These are phyloP conservation scores for Choristoneura fumiferana DNA, from an alignment of 1,140 invertebrate species.

Conservation along the genomic window DNA sequence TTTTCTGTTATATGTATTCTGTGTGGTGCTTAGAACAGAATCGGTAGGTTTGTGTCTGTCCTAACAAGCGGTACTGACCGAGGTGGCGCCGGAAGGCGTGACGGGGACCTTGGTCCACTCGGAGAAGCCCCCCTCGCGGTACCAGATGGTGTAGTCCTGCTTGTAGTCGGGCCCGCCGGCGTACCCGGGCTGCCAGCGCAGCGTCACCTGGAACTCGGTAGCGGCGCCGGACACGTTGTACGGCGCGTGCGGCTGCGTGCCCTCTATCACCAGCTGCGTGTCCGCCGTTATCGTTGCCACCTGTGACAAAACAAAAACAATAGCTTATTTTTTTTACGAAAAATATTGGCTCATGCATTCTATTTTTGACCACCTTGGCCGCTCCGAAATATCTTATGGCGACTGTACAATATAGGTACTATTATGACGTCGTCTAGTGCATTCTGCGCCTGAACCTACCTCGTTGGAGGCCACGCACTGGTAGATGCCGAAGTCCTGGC, in stretches of 20 bases:
- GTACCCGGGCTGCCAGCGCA: slow-evolving; percentile 96
- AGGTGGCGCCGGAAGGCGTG: slow-evolving; percentile 93
- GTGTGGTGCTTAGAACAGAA: no score
- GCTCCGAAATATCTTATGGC: no score
- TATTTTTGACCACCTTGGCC: no score
- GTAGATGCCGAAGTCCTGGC: slow-evolving; percentile 96
- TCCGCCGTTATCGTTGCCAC: slow-evolving; percentile 94
- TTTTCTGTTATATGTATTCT: no score
- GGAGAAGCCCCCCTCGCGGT: slow-evolving; percentile 88
- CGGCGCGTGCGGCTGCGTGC: slow-evolving; percentile 97
- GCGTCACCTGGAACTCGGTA: slow-evolving; percentile 92
- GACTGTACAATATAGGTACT: no score
- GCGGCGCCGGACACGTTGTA: slow-evolving; percentile 94
- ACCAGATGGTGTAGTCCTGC: slow-evolving; percentile 96
- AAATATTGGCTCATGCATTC: no score
- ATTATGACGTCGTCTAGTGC: no score
- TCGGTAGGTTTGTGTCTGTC: no score
- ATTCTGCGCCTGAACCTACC: no score
- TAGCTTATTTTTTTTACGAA: no score
- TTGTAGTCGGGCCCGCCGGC: slow-evolving; percentile 96
- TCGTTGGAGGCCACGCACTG: slow-evolving; percentile 97
- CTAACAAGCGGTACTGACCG: slow-evolving; percentile 59
- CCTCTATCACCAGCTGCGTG: slow-evolving; percentile 95
- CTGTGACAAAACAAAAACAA: slow-evolving; percentile 47
- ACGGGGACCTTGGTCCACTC: slow-evolving; percentile 96